phyloP scores from a whole-genome alignment of 30 jellyfish, hydroid and myxozoan species.

The Haliclystus octoradiatus region DNA sequence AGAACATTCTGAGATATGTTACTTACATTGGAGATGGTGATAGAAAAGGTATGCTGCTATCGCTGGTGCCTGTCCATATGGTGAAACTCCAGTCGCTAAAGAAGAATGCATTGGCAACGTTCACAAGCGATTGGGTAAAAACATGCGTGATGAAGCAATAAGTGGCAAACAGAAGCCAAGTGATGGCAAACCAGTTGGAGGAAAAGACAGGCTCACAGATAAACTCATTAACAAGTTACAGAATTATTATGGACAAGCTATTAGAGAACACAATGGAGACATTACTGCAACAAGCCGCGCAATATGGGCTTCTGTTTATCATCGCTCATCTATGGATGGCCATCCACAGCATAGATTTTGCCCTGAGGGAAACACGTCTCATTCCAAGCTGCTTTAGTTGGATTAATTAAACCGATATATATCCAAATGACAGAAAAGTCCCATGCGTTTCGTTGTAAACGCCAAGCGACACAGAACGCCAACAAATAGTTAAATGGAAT shows the following conservation, averaged over 20 bases:
- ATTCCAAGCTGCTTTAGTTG: not conserved
- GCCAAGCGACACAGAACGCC: not conserved
- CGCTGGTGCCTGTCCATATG: too few species aligned
- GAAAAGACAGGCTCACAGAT: not conserved
- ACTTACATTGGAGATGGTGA: not conserved
- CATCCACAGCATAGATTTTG: slow-evolving; percentile 19
- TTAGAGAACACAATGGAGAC: not conserved
- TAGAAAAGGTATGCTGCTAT: too few species aligned
- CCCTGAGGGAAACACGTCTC: slow-evolving; percentile 9
- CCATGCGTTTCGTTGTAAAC: not conserved
- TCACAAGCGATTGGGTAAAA: not conserved
- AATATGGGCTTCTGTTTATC: not conserved
- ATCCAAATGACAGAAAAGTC: not conserved
- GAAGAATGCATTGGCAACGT: not conserved
- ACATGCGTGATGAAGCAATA: not conserved
- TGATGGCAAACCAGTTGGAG: not conserved
- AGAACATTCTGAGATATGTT: not conserved
- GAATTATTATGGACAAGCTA: not conserved
- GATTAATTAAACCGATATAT: not conserved
- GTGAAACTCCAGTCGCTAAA: not conserved
- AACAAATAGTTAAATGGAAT: not conserved
- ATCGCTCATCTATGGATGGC: not conserved
- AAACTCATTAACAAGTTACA: not conserved
- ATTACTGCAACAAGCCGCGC: not conserved
- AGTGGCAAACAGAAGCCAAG: not conserved